These are phyloP conservation scores for Tenodera sinensis DNA, from an alignment of 2,888 invertebrate genomes.

Conservation along the genomic window DNA sequence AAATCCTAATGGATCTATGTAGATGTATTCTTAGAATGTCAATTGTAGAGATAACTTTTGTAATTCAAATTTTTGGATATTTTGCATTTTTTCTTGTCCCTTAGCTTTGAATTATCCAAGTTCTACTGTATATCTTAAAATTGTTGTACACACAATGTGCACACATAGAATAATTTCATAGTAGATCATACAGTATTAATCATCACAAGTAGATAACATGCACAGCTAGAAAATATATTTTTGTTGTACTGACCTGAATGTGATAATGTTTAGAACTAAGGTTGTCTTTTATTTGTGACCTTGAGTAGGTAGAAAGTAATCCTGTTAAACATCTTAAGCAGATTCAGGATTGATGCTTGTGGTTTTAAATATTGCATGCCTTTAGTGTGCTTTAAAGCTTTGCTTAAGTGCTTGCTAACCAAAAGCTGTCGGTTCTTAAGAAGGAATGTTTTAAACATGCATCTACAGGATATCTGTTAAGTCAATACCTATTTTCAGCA, in stretches of 20 bases:
- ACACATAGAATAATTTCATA: background rate
- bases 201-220: background rate
- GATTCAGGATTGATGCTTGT: background rate
- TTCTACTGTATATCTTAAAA: background rate
- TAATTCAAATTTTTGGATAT: no score
- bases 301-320: no score
- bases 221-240: background rate
- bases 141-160: background rate
- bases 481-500: no score
- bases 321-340: background rate
- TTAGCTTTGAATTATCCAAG: no score
- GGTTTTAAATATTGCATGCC: background rate
- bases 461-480: no score
- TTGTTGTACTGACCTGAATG: background rate
- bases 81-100: no score
- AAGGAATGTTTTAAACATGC: no score
- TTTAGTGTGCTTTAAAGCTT: background rate
- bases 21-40: no score
- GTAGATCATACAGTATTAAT: conserved; percentile 10
- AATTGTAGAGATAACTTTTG: no score
- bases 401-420: background rate
- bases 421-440: background rate
- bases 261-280: background rate
- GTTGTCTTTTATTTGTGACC: background rate
- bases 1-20: no score